Percentiles rank a stretch among this genome's conserved stretches.
Conservation (phyloP, 2,797 vertebrate species). For the Anguilla marmorata region DNA sequence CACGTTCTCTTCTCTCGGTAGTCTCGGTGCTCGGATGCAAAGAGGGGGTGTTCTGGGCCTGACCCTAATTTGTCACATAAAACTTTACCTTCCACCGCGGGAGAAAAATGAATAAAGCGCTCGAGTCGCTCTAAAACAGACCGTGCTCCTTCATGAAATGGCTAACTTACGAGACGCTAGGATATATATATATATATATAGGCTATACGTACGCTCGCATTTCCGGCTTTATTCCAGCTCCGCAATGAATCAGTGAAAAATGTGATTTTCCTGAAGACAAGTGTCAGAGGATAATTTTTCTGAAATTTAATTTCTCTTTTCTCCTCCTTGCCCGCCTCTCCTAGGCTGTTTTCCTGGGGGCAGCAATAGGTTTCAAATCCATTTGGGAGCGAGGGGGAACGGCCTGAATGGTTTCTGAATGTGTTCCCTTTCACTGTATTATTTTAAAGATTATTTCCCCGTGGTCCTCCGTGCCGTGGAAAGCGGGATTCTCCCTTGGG, state of each 20-base stretch:
- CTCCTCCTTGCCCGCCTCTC: background rate
- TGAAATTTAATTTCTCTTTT: background rate
- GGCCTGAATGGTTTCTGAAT: background rate
- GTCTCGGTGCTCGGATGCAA: background rate
- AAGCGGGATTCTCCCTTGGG: background rate
- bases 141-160: background rate
- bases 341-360: background rate
- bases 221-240: background rate
- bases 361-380: background rate
- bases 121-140: background rate
- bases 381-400: background rate
- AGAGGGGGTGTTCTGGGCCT: background rate
- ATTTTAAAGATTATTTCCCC: background rate
- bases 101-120: background rate
- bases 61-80: background rate
- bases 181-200: background rate
- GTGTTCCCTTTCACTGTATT: background rate
- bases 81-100: background rate
- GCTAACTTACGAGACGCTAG: background rate
- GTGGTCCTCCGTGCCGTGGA: background rate
- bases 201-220: too few species aligned
- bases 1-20: background rate
- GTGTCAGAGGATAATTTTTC: slow-evolving; percentile 24
- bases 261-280: slow-evolving; percentile 20
- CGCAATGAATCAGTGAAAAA: background rate